Conservation (phyloP, 2,888 invertebrate species). For the Molanna angustata region DNA sequence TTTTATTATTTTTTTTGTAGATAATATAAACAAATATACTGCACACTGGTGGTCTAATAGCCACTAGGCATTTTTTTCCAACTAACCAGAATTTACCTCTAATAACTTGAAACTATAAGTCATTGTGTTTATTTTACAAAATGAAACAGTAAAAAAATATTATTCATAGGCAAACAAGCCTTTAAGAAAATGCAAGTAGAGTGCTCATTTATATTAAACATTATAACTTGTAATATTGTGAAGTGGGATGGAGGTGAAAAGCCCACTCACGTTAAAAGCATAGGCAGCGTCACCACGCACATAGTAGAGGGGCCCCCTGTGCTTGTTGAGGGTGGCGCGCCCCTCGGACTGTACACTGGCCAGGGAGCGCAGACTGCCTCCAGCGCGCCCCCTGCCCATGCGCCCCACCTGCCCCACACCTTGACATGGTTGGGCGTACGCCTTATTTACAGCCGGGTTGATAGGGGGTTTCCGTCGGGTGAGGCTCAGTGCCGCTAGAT, state of each 20-base stretch:
- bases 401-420: slow-evolving; percentile 36
- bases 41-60: no score
- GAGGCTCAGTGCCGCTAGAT: slow-evolving; percentile 38
- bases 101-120: no score
- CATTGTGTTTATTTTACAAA: no score
- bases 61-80: no score
- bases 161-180: neutral
- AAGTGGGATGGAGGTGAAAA: no score
- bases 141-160: no score
- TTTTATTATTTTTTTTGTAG: no score
- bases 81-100: no score
- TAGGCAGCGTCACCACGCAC: slow-evolving; percentile 31
- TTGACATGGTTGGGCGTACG: slow-evolving; percentile 32
- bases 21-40: no score
- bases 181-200: neutral
- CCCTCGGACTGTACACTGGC: slow-evolving; percentile 49
- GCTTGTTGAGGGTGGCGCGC: slow-evolving; percentile 48
- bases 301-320: slow-evolving; percentile 32
- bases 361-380: slow-evolving; percentile 47
- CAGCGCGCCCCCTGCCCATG: slow-evolving; percentile 37
- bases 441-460: slow-evolving; percentile 36
- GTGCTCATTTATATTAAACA: neutral
- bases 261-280: slow-evolving; percentile 33
- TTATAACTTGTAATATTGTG: neutral
- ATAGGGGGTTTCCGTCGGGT: slow-evolving; percentile 39